phyloP scores from a whole-genome alignment of 2,113 vertebrate genomes.

The Cheirogaleus medius region DNA sequence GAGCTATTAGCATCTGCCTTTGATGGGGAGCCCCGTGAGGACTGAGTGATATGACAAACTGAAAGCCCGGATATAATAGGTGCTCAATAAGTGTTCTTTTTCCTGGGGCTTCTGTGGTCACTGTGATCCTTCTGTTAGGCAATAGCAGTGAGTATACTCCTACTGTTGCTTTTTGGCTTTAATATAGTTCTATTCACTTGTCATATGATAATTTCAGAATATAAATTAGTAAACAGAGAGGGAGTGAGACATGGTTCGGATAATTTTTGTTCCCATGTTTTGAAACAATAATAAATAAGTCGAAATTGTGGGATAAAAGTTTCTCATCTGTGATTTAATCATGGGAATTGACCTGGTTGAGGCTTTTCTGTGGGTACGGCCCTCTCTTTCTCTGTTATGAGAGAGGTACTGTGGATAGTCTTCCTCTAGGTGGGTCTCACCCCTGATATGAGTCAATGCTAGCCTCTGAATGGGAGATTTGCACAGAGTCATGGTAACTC shows the following conservation, averaged over 20 bases:
- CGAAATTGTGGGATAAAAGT: not conserved
- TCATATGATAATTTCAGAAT: not conserved
- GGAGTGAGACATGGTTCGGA: not conserved
- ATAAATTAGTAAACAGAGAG: not conserved
- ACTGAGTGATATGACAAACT: not conserved
- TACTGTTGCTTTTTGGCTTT: not conserved
- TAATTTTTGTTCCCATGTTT: not conserved
- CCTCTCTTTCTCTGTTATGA: not conserved
- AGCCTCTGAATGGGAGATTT: not conserved
- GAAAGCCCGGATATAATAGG: not conserved
- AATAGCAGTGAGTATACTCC: not conserved
- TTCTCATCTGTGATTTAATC: not conserved
- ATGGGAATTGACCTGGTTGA: not conserved
- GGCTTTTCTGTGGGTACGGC: accelerated
- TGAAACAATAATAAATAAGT: not conserved
- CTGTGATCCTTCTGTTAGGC: not conserved
- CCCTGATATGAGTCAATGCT: not conserved
- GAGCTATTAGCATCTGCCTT: not conserved
- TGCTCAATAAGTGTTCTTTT: not conserved
- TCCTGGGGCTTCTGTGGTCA: not conserved
- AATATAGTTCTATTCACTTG: not conserved
- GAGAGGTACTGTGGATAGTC: not conserved
- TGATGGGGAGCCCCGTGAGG: not conserved
- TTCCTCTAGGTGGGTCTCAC: not conserved
- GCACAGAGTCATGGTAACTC: not conserved